These are phyloP conservation scores for Ianthella basta DNA, from an alignment of 37 sponge, comb jelly and placozoan species.

Conservation along the genomic window DNA sequence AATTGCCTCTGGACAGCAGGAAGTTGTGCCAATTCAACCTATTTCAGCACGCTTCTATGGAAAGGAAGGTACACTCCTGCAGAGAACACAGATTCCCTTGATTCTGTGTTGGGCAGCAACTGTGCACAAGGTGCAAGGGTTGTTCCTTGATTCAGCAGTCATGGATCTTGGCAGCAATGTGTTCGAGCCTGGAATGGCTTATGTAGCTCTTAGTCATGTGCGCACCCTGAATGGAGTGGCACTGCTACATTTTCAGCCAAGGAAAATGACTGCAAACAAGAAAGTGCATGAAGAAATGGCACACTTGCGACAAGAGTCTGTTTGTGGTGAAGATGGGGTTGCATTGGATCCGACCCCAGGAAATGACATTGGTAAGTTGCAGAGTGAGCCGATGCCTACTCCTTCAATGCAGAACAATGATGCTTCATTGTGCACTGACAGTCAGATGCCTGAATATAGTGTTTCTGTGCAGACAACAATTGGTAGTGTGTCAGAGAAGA, in stretches of 20 bases:
- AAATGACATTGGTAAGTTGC: too few relatives aligned
- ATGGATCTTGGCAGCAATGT: slow-evolving; percentile 6
- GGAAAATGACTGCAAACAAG: too few relatives aligned
- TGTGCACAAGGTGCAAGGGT: slow-evolving; percentile 17
- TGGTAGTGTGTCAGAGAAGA: too few relatives aligned
- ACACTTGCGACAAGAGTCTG: too few relatives aligned
- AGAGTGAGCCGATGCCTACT: too few relatives aligned
- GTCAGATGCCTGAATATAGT: too few relatives aligned
- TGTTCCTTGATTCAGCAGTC: neutral
- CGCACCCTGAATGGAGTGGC: slow-evolving; percentile 22
- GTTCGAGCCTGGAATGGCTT: slow-evolving; percentile 19
- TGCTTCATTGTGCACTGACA: too few relatives aligned
- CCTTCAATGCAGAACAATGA: too few relatives aligned
- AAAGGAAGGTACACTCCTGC: neutral
- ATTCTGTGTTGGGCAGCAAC: slow-evolving; percentile 28
- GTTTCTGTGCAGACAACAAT: too few relatives aligned
- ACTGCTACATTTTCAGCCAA: neutral
- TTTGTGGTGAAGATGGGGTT: too few relatives aligned
- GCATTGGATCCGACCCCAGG: too few relatives aligned
- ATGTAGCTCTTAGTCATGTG: slow-evolving; percentile 11
- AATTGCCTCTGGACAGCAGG: neutral
- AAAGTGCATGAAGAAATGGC: too few relatives aligned
- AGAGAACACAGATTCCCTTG: slow-evolving; percentile 9
- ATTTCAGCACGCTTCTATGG: neutral
- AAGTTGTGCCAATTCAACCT: neutral